These are phyloP conservation scores for Pseudomyrmex sp. DNA, from an alignment of 1,140 invertebrate species.

Conservation along the genomic window DNA sequence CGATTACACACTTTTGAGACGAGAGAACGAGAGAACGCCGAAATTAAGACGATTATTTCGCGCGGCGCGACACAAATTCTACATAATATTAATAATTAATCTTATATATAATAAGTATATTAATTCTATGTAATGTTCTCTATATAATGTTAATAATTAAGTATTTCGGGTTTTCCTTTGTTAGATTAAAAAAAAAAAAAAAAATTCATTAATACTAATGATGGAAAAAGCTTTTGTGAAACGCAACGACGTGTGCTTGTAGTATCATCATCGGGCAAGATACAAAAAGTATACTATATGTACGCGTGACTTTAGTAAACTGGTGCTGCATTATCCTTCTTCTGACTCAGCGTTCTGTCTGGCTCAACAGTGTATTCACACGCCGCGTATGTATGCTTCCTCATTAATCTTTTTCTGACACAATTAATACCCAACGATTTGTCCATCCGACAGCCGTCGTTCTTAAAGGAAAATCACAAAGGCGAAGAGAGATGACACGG, in stretches of 20 bases:
- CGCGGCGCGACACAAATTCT: background rate
- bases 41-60: slow-evolving; percentile 17
- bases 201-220: background rate
- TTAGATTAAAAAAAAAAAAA: no score
- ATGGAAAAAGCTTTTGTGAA: slow-evolving; percentile 4
- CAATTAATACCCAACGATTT: slow-evolving; percentile 50
- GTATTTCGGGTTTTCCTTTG: no score
- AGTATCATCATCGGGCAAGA: background rate
- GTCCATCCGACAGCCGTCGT: slow-evolving; percentile 6
- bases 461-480: slow-evolving; percentile 14
- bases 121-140: no score
- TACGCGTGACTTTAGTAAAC: slow-evolving; percentile 22
- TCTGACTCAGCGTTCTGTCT: slow-evolving; percentile 68
- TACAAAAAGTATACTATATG: background rate
- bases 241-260: background rate
- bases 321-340: slow-evolving; percentile 29
- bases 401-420: slow-evolving; percentile 59
- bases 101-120: no score
- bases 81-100: background rate
- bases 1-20: slow-evolving; percentile 12
- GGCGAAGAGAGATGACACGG: background rate
- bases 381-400: slow-evolving; percentile 10
- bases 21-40: background rate
- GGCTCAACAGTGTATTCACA: slow-evolving; percentile 59
- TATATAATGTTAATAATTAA: no score